Evolutionary conservation across 2,888 invertebrate species (phyloP).

Genomic region (Sesia bembeciformis): DNA sequence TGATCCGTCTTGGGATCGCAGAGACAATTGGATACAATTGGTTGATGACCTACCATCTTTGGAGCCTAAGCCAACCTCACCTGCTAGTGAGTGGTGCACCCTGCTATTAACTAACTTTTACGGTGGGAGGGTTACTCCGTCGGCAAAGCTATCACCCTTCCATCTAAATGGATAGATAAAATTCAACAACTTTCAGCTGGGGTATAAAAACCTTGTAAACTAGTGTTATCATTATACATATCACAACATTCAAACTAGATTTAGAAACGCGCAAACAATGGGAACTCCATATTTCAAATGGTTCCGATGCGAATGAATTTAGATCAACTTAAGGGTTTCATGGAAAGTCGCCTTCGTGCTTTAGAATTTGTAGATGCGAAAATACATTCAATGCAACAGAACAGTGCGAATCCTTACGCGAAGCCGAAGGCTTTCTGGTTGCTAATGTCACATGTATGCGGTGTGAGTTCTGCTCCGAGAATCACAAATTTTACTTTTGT

Average conservation of each 20-base stretch:
- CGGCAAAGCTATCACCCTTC: no score
- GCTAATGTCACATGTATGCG: not conserved
- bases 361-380: conserved; percentile 3
- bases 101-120: no score
- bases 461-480: conserved; percentile 1
- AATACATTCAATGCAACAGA: not conserved
- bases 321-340: conserved; percentile 4
- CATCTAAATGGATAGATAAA: no score
- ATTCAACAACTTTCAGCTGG: no score
- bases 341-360: conserved; percentile 2
- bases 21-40: no score
- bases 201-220: no score
- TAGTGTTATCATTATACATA: conserved; percentile 10
- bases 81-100: no score
- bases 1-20: no score
- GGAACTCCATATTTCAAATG: conserved; percentile 8
- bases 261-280: conserved; percentile 11
- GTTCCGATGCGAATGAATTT: not conserved
- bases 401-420: not conserved
- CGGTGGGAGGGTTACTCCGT: no score
- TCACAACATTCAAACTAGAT: conserved; percentile 11
- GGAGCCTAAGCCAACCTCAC: no score
- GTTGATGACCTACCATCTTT: no score
- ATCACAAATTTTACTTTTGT: conserved; percentile 1
- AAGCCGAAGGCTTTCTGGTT: not conserved